Conservation (phyloP, 2,888 invertebrate genomes). For the Mesorhabditis sp. region DNA sequence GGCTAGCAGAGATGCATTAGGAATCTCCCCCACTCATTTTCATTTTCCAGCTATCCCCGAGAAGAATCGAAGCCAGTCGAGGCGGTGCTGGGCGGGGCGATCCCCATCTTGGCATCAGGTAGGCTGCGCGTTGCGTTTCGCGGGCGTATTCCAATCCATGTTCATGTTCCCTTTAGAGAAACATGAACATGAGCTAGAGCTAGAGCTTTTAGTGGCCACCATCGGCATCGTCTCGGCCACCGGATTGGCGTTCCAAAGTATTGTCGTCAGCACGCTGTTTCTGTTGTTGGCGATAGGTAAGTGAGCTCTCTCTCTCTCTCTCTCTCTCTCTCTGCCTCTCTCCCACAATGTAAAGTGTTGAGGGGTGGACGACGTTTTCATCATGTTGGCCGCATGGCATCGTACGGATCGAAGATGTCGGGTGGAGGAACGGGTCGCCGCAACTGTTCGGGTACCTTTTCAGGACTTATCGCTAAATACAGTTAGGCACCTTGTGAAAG, state of each 20-base stretch:
- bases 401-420: slow-evolving; percentile 24
- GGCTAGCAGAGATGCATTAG: too few relatives aligned
- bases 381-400: slow-evolving; percentile 43
- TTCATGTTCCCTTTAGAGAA: not conserved
- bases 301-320: not conserved
- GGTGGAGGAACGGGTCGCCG: too few relatives aligned
- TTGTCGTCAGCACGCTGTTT: slow-evolving; percentile 40
- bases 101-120: slow-evolving; percentile 35
- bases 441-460: too few relatives aligned
- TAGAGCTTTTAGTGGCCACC: slow-evolving; percentile 22
- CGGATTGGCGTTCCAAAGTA: slow-evolving; percentile 42
- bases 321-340: too few relatives aligned
- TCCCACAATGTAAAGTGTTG: not conserved
- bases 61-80: slow-evolving; percentile 39
- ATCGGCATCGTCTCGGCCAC: slow-evolving; percentile 40
- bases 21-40: too few relatives aligned
- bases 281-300: slow-evolving; percentile 38
- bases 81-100: slow-evolving; percentile 37
- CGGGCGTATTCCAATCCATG: not conserved
- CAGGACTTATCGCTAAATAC: not conserved
- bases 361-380: slow-evolving; percentile 45
- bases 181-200: too few relatives aligned
- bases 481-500: slow-evolving; percentile 3
- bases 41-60: slow-evolving; percentile 19
- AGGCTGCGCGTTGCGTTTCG: not conserved